Evolutionary conservation across 2,888 invertebrate genomes (phyloP), one percentile per base, ranked within the genome.

Genomic region (Arrhopalites spinosus): DNA sequence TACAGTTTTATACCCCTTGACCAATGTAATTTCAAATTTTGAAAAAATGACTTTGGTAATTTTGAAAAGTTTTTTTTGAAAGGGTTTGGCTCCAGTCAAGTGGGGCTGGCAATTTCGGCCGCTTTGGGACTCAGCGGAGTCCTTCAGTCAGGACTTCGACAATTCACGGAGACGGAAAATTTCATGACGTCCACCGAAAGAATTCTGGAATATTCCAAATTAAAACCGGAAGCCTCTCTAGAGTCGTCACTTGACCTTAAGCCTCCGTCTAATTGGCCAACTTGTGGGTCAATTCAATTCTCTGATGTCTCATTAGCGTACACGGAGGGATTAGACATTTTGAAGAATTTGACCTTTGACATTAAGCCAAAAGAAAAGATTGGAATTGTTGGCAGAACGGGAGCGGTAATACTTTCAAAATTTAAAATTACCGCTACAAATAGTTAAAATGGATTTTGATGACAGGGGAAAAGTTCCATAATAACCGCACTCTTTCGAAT

Each of bases 391-490:
- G 64, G 73, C 2, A 45, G 80, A 84, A 74, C 68, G 1, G 68
- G 74, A 11, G 20, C 15, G 50, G 20, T 50, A 20, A 45, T 15
- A 11, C 15, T 20, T 50, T 20, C 17, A n/a, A 20, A 50, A 50
- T 50, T 50, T 15, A n/a, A 8, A n/a, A 3, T 20, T 17, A 3
- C 15, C 50, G 15, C 15, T 50, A 50, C 50, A 15, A 15, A n/a
- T 50, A 68, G 36, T 13, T 74, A n/a, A 56, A 23, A 68, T 67
- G 25, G 68, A 67, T 79, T 5, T 78, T 77, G 67, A 89, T 95
- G 84, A 95, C 95, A 66, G 95, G 95, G 80, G 94, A 96, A 96
- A 87, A 94, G 94, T 75, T 95, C 95, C 82, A 88, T 96, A 84
- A 95, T 95, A 7, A 87, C 95, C 66, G 91, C 93, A 0, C 88